Evolutionary conservation across 2,888 invertebrate species (phyloP), one percentile per base, ranked within the genome.

Genomic region (Trachelus stipa): DNA sequence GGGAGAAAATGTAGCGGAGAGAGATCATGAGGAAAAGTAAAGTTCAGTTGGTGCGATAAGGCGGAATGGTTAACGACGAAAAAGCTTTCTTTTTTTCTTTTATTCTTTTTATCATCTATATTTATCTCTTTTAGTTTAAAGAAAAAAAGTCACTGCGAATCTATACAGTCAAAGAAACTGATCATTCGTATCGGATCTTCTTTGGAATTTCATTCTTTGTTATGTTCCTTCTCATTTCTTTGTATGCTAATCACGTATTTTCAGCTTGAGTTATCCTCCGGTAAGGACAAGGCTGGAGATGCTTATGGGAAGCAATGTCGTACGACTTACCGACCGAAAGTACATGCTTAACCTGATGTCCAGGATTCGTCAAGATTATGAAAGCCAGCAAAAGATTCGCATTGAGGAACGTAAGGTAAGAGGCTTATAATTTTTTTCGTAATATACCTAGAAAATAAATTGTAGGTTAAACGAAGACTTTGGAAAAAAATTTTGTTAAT

Each of bases 291-390:
- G 94, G 34, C 91, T 95, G 86, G 95, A 95, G 91, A 93, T 94
- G 91, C 93, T 95, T 81, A 95, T 95, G 95, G 95, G 95, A 76
- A 93, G 93, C 35, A 95, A 94, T 90, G 91, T 95, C 85, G 94
- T 95, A 77, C 93, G 93, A 84, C 92, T 95, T 79, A 95, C 95
- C 2, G 95, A 95, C 90, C 93, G 95, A 84, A 92, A 92, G 81
- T 95, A 94, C 91, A 95, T 96, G 95, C 93, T 93, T 81, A 93
- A 93, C 35, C 92, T 95, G 76, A 94, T 95, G 88, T 93, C 94
- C 69, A 92, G 94, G 74, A 94, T 95, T 82, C 73, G 84, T 68
- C 93, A 93, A 73, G 95, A 95, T 85, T 94, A 94, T 86, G 94
- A 94, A 83, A 93, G 93, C 81, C 93, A 93, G 81, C 94, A 95